Base-by-base conservation (phyloP, 92 coral and sea anemone species). In the Phymanthus crucifer region DNA sequence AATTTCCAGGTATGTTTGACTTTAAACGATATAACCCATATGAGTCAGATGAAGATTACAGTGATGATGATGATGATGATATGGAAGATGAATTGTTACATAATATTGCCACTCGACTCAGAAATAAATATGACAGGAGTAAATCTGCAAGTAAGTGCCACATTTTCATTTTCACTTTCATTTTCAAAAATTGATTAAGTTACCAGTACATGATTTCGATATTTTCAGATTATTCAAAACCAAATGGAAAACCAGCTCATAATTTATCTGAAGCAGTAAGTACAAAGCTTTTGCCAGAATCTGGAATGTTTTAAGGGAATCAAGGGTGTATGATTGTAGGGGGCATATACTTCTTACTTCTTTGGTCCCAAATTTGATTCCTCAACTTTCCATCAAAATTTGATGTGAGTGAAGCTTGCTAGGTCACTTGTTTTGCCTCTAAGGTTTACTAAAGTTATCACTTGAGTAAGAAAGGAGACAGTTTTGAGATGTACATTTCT, bases 61-160 rank as follows among this genome's bases (percentile, higher is more conserved):
- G 91, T 82, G 98, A 93, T 33, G 92, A 93, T 12, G 97, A 92
- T 58, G 92, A 90, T 33, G 91, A 87, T 8, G 91, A 90, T 34
- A 32, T 75, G 52, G 92, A 86, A 29, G 95, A 90, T 29, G 97
- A 88, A 79, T 84, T 90, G 77, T 85, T 82, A 67, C 94, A 89
- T 75, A 88, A 75, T 68, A 90, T 92, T 66, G 97, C 94, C 64
- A 78, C 86, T 40, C 84, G 89, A 58, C 85, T 90, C 19, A 84
- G 92, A 81, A 92, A 82, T 71, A 92, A 92, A 85, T 90, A 90
- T 56, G 97, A 92, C 56, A 87, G 92, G 73, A 83, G 84, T 73
- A 85, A 83, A 50, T 48, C 74, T 40, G 23, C 85, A 14, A 78
- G 86, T 82, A 82, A 82, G 86, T 61, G 17, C 4, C 10, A 11